phyloP scores from a whole-genome alignment of 2,797 vertebrate genomes.

The Coendou prehensilis region DNA sequence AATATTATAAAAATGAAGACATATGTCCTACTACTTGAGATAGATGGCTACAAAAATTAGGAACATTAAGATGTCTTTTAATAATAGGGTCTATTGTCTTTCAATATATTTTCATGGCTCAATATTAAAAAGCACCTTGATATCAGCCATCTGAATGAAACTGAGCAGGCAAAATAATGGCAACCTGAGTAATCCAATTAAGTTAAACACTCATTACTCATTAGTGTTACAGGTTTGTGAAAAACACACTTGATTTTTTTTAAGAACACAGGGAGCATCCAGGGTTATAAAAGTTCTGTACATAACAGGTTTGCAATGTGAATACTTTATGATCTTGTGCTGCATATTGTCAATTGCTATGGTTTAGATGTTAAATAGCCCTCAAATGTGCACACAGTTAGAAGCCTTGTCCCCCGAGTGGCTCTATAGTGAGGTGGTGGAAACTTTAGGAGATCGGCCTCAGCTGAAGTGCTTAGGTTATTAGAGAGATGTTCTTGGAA shows the following conservation, averaged over 20 bases:
- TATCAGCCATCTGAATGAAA: not conserved
- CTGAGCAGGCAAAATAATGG: not conserved
- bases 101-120: not conserved
- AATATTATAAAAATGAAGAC: slow-evolving; percentile 22
- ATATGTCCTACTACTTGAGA: slow-evolving; percentile 3
- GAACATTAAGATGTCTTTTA: not conserved
- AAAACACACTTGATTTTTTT: not conserved
- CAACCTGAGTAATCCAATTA: too few species aligned
- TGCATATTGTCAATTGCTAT: not conserved
- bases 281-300: not conserved
- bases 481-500: not conserved
- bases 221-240: not conserved
- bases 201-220: not conserved
- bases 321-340: not conserved
- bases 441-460: not conserved
- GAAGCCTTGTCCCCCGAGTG: too few species aligned
- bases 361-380: not conserved
- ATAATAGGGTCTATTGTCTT: not conserved
- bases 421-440: not conserved
- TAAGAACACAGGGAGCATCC: not conserved
- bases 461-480: not conserved
- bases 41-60: not conserved
- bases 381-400: not conserved
- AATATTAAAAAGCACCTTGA: not conserved
- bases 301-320: not conserved